A percentile compares a stretch with the other conserved stretches of the same genome.
These are phyloP conservation scores for Microtus richardsoni DNA, from an alignment of 2,113 vertebrate genomes.

Conservation along the genomic window DNA sequence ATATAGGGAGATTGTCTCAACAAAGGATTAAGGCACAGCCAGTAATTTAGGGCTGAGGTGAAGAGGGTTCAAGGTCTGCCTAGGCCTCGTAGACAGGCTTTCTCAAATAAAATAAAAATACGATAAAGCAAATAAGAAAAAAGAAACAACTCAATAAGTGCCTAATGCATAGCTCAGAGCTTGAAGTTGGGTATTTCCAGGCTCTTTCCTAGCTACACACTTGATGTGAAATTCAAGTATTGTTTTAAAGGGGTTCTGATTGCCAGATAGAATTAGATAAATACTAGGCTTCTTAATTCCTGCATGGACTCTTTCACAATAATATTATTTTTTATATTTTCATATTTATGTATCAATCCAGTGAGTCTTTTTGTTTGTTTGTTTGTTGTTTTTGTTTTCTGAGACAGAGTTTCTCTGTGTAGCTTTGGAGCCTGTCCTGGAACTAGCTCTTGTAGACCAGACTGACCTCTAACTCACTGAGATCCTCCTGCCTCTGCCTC, in stretches of 20 bases:
- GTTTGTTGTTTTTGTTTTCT: too few relatives aligned
- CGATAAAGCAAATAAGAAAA: neutral
- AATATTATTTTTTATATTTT: neutral
- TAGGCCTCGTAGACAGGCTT: neutral
- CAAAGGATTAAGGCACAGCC: neutral
- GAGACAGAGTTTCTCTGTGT: too few relatives aligned
- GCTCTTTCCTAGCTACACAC: rapidly evolving
- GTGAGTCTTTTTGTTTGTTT: rapidly evolving
- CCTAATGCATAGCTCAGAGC: neutral
- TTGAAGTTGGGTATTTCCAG: neutral
- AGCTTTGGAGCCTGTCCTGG: too few relatives aligned
- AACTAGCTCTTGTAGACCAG: too few relatives aligned
- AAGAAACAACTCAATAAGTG: neutral
- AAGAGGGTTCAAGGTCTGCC: neutral
- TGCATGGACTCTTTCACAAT: neutral
- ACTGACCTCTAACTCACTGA: too few relatives aligned
- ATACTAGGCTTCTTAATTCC: rapidly evolving
- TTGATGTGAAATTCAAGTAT: rapidly evolving
- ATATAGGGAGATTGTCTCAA: neutral
- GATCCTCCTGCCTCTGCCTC: too few relatives aligned
- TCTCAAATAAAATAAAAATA: neutral
- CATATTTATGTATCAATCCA: rapidly evolving
- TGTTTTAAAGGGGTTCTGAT: rapidly evolving
- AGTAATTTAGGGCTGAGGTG: neutral
- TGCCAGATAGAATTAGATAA: neutral